Conservation (phyloP, 2,797 vertebrate genomes). For the Capromys pilorides region DNA sequence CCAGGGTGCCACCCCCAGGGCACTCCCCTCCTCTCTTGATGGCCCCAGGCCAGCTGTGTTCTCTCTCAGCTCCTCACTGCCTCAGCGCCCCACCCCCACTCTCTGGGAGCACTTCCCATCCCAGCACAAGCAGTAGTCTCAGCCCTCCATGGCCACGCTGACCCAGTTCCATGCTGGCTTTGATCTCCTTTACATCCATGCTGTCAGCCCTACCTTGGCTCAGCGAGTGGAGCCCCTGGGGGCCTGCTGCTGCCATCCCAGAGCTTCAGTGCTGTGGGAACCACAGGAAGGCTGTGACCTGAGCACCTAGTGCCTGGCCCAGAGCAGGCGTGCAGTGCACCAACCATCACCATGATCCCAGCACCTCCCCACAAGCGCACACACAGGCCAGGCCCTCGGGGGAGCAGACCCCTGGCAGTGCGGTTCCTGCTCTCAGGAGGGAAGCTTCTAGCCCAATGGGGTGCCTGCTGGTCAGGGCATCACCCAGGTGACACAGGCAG, state of each 20-base stretch:
- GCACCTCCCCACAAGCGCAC: not conserved
- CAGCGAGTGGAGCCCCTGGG: not conserved
- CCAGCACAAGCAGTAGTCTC: not conserved
- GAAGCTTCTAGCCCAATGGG: not conserved
- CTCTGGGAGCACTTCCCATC: not conserved
- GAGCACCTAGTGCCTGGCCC: no score
- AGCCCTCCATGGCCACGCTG: not conserved
- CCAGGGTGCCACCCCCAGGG: not conserved
- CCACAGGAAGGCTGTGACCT: not conserved
- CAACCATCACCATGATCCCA: not conserved
- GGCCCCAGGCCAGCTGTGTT: accelerated
- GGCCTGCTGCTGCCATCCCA: not conserved
- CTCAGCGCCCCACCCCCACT: not conserved
- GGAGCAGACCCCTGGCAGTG: not conserved
- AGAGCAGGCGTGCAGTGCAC: no score
- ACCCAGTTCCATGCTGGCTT: not conserved
- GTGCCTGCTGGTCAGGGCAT: not conserved
- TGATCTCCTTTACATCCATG: not conserved
- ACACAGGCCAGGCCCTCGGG: accelerated
- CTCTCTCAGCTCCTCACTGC: not conserved
- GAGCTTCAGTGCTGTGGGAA: not conserved
- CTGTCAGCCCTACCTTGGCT: not conserved
- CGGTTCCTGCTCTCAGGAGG: not conserved
- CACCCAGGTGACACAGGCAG: not conserved
- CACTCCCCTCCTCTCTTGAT: not conserved